Evolutionary conservation across 1,140 invertebrate genomes (phyloP).

Genomic region (Drosophila ohnishii): DNA sequence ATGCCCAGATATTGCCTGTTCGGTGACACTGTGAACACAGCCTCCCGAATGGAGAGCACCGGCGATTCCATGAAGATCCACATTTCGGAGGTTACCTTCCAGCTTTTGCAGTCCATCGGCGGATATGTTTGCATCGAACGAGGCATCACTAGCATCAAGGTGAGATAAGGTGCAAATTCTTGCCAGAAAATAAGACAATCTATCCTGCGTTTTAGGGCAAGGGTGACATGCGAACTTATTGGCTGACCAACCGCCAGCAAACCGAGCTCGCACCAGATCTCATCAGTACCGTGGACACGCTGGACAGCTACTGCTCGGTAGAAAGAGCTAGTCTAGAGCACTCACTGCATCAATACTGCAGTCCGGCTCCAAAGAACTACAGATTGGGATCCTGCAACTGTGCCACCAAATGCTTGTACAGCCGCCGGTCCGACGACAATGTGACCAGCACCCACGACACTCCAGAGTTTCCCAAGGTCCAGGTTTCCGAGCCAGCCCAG

Average conservation of each 20-base stretch:
- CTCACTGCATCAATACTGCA: constrained; percentile 24
- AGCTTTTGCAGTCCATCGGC: constrained; percentile 85
- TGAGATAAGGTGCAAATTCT: constrained; percentile 72
- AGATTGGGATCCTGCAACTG: constrained; percentile 64
- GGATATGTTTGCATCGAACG: constrained; percentile 86
- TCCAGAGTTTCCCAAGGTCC: constrained; percentile 21
- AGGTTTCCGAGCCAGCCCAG: constrained; percentile 37
- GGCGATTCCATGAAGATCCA: constrained; percentile 95
- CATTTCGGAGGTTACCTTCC: constrained; percentile 93
- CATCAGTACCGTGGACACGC: constrained; percentile 70
- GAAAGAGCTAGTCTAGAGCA: constrained; percentile 24
- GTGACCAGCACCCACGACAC: constrained; percentile 49
- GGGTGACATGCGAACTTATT: constrained; percentile 93
- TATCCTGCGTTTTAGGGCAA: constrained; percentile 87
- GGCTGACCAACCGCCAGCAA: constrained; percentile 85
- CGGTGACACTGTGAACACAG: constrained; percentile 97
- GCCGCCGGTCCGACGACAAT: constrained; percentile 75
- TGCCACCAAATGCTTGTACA: constrained; percentile 72
- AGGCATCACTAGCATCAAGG: constrained; percentile 89
- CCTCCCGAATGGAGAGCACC: constrained; percentile 93
- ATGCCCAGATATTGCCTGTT: constrained; percentile 96
- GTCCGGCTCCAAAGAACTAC: not conserved
- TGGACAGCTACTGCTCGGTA: constrained; percentile 40
- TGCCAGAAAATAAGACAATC: not conserved
- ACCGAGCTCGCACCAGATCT: constrained; percentile 67